phyloP scores from a whole-genome alignment of 2,113 vertebrate species.

The Catharus minimus region DNA sequence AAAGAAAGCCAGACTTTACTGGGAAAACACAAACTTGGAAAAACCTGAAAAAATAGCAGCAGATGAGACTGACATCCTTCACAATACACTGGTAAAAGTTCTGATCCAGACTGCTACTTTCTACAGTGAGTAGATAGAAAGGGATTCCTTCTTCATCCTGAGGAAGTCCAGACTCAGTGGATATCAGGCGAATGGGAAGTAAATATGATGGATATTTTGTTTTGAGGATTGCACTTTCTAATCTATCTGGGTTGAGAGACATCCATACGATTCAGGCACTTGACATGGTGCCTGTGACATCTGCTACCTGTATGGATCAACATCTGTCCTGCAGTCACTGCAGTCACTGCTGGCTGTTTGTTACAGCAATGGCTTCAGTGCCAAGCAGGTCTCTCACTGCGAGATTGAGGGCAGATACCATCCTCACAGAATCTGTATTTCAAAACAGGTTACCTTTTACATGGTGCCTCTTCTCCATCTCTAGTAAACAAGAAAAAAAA shows the following conservation, averaged over 20 bases:
- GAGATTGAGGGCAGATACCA: background rate
- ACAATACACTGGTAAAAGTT: background rate
- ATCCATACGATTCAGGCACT: rapidly evolving
- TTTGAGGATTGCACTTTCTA: background rate
- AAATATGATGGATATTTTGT: background rate
- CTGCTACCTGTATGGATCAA: background rate
- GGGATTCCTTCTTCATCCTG: background rate
- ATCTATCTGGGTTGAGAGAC: background rate
- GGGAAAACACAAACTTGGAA: background rate
- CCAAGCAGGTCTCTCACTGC: background rate
- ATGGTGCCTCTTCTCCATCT: background rate
- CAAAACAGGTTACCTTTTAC: background rate
- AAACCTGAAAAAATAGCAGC: background rate
- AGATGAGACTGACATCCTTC: background rate
- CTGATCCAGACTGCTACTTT: background rate
- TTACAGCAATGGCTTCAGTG: background rate
- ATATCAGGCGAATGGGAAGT: background rate
- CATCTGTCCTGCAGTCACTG: background rate
- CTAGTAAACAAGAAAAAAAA: background rate
- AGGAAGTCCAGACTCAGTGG: rapidly evolving
- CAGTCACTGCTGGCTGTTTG: background rate
- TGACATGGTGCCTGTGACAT: background rate
- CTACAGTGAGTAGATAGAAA: background rate
- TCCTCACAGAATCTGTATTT: background rate
- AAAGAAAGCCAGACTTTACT: background rate